Base-by-base conservation (phyloP, 2,888 invertebrate species). In the Thecocarcelia acutangulata region DNA sequence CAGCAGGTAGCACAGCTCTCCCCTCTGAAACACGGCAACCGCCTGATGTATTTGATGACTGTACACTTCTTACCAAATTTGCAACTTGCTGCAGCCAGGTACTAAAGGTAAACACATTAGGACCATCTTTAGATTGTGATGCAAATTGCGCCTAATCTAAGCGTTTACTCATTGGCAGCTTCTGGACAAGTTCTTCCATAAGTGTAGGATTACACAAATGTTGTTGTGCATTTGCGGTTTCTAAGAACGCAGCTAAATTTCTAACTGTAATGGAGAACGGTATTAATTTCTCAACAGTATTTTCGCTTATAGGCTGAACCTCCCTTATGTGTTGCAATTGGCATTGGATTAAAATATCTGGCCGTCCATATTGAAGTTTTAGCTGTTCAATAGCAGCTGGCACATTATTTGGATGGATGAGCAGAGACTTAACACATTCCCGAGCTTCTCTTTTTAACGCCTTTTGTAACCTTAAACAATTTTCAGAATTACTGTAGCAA, bases 151-250 rank as follows among this genome's bases (percentile, higher is more conserved):
- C 78, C 74, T 80, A 83, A 9, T 83, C 68, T 17, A 73, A 33
- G 28, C 59, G 66, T 50, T 66, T 79, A 40, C 69, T 69, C 75
- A 75, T 83, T 13, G 79, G 83, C 44, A 83, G 15, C 21, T 84
- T 61, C n/a, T 21, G 44, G 3, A 61, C 21, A n/a, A 61, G 15
- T n/a, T 64, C 17, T 50, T 48, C 64, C 24, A 42, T 46, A 12
- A 69, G 2, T 3, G 28, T 50, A 13, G 54, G 54, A 28, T 56
- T 56, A 0, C 54, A 17, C 1, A 68, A 54, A 44, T 33, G 56
- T n/a, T 44, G 56, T 46, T 63, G 28, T 4, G 46, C 28, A 17
- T 48, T 63, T n/a, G 46, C 46, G 21, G 63, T 24, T 21, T 46
- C 21, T 24, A 54, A 56, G 54, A 56, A 44, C 1, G 21, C 37